phyloP scores from a whole-genome alignment of 2,888 invertebrate species.

The Drosophila subsilvestris region DNA sequence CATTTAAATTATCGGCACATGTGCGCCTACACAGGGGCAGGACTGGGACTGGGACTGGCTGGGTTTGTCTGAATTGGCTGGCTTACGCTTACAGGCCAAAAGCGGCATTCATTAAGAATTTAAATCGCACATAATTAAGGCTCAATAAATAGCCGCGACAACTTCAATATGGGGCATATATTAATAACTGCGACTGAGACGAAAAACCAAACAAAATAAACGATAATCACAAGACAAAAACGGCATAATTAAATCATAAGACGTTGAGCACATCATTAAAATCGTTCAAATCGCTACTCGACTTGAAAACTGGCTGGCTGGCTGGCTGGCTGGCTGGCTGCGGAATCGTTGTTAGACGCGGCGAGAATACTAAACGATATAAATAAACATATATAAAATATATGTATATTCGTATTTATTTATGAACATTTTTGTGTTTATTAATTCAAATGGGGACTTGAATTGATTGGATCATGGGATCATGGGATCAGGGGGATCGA shows the following conservation, averaged over 20 bases:
- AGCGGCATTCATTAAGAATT: constrained; percentile 75
- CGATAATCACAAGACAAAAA: constrained; percentile 50
- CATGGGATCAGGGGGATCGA: constrained; percentile 15
- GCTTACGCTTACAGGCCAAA: constrained; percentile 49
- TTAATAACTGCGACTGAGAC: constrained; percentile 47
- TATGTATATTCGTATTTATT: constrained; percentile 48
- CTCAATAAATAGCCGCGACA: constrained; percentile 70
- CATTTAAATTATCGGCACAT: constrained; percentile 73
- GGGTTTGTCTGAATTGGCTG: background rate
- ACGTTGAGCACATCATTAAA: constrained; percentile 79
- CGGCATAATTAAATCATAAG: constrained; percentile 79
- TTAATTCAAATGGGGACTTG: constrained; percentile 77
- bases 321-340: constrained; percentile 31
- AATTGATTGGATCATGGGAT: constrained; percentile 70
- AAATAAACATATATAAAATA: constrained; percentile 55
- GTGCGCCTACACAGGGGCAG: constrained; percentile 47
- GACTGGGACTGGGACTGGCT: too few species aligned
- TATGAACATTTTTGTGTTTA: constrained; percentile 73
- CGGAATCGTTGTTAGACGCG: constrained; percentile 35
- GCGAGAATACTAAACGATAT: constrained; percentile 39
- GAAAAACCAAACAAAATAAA: constrained; percentile 36
- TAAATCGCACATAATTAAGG: constrained; percentile 75
- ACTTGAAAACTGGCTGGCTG: constrained; percentile 61
- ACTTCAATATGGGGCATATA: constrained; percentile 70
- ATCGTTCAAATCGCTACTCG: constrained; percentile 74